Conservation (phyloP, 2,888 invertebrate species). For the Metalampra italica region DNA sequence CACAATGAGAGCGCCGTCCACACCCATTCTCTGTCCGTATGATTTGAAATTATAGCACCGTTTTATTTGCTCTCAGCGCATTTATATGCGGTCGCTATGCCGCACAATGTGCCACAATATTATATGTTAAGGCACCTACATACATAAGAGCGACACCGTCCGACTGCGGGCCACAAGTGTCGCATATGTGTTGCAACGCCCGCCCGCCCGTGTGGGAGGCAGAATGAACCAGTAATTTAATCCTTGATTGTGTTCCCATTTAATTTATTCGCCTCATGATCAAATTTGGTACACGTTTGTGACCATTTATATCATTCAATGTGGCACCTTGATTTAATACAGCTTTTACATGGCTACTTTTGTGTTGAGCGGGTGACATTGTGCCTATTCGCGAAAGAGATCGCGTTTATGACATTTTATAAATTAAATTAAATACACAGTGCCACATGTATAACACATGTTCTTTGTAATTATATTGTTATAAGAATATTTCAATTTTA, state of each 20-base stretch:
- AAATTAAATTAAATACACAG: too few species aligned
- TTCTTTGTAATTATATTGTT: too few species aligned
- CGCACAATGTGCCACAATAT: slow-evolving; percentile 70
- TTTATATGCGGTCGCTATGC: slow-evolving; percentile 74
- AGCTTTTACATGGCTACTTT: slow-evolving; percentile 35
- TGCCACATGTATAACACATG: too few species aligned
- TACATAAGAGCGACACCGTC: slow-evolving; percentile 39
- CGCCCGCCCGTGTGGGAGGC: slow-evolving; percentile 62
- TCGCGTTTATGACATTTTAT: too few species aligned
- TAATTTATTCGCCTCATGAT: slow-evolving; percentile 73
- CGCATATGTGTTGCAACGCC: slow-evolving; percentile 62
- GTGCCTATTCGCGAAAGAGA: slow-evolving; percentile 23
- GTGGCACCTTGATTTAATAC: slow-evolving; percentile 49
- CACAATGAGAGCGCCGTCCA: slow-evolving; percentile 78
- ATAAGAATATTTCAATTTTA: too few species aligned
- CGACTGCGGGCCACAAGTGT: slow-evolving; percentile 51
- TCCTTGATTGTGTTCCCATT: slow-evolving; percentile 75
- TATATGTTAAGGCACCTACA: slow-evolving; percentile 69
- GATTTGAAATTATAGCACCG: slow-evolving; percentile 79
- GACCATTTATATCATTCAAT: slow-evolving; percentile 60
- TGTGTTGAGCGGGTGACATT: slow-evolving; percentile 26
- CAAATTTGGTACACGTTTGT: slow-evolving; percentile 72
- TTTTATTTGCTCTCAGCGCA: slow-evolving; percentile 77
- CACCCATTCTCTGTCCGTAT: slow-evolving; percentile 79
- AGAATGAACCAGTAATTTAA: slow-evolving; percentile 75